Evolutionary conservation across 2,888 invertebrate genomes (phyloP), one percentile per base, ranked within the genome.

Genomic region (Nemapogon koenigi): DNA sequence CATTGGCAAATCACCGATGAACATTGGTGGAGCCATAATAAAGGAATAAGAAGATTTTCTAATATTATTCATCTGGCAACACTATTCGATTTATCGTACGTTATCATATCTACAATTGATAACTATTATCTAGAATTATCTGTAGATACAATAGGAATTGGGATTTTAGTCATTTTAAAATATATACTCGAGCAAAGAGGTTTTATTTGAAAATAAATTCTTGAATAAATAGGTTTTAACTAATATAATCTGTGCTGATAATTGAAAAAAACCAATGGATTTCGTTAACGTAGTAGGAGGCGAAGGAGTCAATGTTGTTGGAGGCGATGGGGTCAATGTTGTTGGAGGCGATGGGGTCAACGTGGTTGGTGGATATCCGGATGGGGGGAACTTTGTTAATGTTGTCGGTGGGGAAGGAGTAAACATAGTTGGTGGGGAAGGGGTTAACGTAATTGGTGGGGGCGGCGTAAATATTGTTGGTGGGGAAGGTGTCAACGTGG

Each of bases 391-490:
- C 22, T 4, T 13, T n/a, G 28, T 4, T 4, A n/a, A 14, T n/a
- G 4, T 4, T 14, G 13, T 27, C 4, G 6, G 4, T 14, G 6
- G n/a, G 4, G 28, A 27, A 4, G 28, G 28, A 4, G 28, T 27
- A 4, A n/a, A 27, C 28, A n/a, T 27, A n/a, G 28, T 27, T n/a
- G 28, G 28, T 4, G 28, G n/a, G 4, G 28, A n/a, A 4, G 28
- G n/a, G 4, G 28, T 27, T n/a, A n/a, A 27, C 4, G 28, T 27
- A 27, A 14, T 27, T n/a, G 28, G n/a, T 13, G 28, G 28, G 4
- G 28, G n/a, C 4, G 28, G 28, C n/a, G 28, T 27, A n/a, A n/a
- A 27, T 27, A 14, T 27, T 13, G 28, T 27, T n/a, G 28, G n/a
- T 4, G 28, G n/a, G 4, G 28, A n/a, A 4, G 28, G 28, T 13